phyloP scores from a whole-genome alignment of 2,113 vertebrate species.

The Limnothrissa miodon region DNA sequence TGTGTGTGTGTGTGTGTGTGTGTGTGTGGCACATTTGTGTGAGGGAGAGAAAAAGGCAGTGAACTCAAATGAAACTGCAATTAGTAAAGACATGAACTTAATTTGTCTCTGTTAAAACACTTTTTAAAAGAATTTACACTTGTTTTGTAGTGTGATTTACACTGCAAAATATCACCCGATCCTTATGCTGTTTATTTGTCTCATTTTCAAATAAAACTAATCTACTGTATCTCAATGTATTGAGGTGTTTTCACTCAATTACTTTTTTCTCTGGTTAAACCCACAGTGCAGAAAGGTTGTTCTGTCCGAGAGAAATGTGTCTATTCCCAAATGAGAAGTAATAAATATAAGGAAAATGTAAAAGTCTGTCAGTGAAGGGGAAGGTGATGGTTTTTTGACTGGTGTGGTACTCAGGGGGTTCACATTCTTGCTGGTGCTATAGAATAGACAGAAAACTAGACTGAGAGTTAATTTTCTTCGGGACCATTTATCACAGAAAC shows the following conservation, averaged over 20 bases:
- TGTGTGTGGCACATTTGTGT: neutral
- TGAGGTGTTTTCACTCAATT: neutral
- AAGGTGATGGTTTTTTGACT: neutral
- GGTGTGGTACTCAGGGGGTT: neutral
- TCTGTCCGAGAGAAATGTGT: neutral
- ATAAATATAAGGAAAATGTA: neutral
- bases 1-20: neutral
- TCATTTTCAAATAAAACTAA: constrained; percentile 16
- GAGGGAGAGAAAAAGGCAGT: neutral
- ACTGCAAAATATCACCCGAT: neutral
- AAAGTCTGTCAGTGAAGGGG: neutral
- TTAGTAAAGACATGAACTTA: neutral
- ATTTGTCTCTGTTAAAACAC: neutral
- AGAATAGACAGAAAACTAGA: too few species aligned
- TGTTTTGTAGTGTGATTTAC: neutral
- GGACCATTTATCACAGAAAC: too few species aligned
- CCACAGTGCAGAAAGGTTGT: neutral
- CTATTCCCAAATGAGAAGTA: neutral
- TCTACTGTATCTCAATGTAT: neutral
- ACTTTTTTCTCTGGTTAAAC: neutral
- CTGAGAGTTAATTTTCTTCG: too few species aligned
- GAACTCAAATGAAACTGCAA: neutral
- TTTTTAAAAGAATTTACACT: constrained; percentile 2
- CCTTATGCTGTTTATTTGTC: neutral
- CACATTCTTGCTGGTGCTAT: too few species aligned